A percentile compares a stretch with the other conserved stretches of the same genome.
Conservation (phyloP, 1,140 invertebrate species). For the Monochamus saltuarius region DNA sequence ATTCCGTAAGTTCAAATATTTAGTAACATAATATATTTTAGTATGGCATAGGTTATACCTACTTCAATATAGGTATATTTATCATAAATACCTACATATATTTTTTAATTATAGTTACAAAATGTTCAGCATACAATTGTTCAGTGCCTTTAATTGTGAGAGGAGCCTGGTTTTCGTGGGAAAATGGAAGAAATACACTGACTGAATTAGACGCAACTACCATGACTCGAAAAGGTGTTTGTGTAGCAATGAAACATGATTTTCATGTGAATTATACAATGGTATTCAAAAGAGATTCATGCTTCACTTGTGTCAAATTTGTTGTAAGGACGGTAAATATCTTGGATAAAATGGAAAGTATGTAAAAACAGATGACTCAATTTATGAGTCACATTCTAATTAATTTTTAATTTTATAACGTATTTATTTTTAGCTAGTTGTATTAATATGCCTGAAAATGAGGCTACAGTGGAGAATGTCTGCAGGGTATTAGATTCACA, state of each 20-base stretch:
- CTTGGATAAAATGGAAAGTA: slow-evolving; percentile 84
- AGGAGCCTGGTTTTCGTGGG: slow-evolving; percentile 89
- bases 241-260: slow-evolving; percentile 69
- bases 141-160: slow-evolving; percentile 74
- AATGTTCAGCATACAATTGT: slow-evolving; percentile 49
- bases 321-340: slow-evolving; percentile 87
- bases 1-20: too few relatives aligned
- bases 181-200: slow-evolving; percentile 79
- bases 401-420: slow-evolving; percentile 8
- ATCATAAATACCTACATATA: too few relatives aligned
- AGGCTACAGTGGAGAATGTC: slow-evolving; percentile 74
- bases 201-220: slow-evolving; percentile 78
- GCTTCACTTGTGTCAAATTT: slow-evolving; percentile 84
- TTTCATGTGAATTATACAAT: slow-evolving; percentile 84
- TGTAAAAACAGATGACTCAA: slow-evolving; percentile 42
- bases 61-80: too few relatives aligned
- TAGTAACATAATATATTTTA: too few relatives aligned
- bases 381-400: not conserved
- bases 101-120: slow-evolving; percentile 14
- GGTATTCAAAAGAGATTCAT: slow-evolving; percentile 71
- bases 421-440: slow-evolving; percentile 62
- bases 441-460: slow-evolving; percentile 65
- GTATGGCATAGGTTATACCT: too few relatives aligned
- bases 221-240: slow-evolving; percentile 73
- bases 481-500: slow-evolving; percentile 72